Evolutionary conservation across 2,113 vertebrate species (phyloP).

Genomic region (Pollimyrus isidori): DNA sequence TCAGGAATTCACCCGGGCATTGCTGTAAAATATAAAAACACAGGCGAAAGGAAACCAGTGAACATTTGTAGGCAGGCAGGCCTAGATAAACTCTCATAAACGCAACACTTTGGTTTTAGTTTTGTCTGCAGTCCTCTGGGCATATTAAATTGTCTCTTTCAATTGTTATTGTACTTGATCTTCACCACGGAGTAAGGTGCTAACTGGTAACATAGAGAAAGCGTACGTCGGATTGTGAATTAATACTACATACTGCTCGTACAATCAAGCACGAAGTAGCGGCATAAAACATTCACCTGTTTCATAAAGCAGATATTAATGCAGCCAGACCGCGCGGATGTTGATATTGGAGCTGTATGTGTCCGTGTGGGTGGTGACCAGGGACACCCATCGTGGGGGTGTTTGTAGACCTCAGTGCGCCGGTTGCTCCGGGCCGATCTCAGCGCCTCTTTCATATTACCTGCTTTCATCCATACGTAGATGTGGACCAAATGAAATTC

Average conservation of each 20-base stretch:
- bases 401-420: neutral
- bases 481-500: neutral
- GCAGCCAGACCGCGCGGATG: neutral
- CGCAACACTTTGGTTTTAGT: neutral
- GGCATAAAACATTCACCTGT: neutral
- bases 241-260: neutral
- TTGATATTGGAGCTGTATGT: neutral
- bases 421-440: neutral
- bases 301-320: neutral
- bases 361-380: neutral
- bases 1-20: neutral
- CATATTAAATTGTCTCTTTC: neutral
- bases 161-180: neutral
- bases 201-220: neutral
- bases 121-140: neutral
- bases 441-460: neutral
- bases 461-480: neutral
- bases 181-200: neutral
- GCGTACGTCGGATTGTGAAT: neutral
- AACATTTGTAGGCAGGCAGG: neutral
- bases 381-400: neutral
- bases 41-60: neutral
- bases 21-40: neutral
- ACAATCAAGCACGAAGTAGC: neutral
- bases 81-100: neutral